Evolutionary conservation across 2,797 vertebrate species (phyloP), one percentile per base, ranked within the genome.

Genomic region (Etheostoma nigrum): DNA sequence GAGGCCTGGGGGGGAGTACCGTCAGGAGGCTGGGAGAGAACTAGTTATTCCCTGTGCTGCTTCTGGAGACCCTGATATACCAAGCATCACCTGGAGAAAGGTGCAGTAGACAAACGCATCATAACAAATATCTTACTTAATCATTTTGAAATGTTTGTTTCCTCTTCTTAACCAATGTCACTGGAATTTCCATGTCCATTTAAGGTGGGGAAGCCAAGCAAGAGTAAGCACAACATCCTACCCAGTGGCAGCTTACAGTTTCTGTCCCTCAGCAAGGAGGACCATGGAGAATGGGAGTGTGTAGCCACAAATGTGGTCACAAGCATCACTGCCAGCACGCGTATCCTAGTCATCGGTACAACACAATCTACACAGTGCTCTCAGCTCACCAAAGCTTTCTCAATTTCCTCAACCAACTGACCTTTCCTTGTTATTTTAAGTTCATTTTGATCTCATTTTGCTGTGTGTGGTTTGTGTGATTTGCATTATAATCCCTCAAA

Each of bases 241-340:
- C 95, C 97, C 65, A 97, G 97, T 7, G 98, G 98, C 93, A 98
- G 96, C 94, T 96, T 99, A 90, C 98, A 99, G 93, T 99, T 99
- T 86, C 91, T 96, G 82, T 98, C 98, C 80, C 96, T 99, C 91
- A 97, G 97, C 94, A 99, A 99, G 94, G 98, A 99, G 69, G 98
- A 99, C 95, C 98, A 99, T 0, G 98, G 98, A 91, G 97, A 99
- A 92, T 99, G 98, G 98, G 98, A 99, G 95, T 99, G 98, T 84
- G 93, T 99, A 7, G 98, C 98, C 92, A 98, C 97, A 93, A 99
- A 99, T 53, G 96, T 99, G 78, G 98, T 99, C 90, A 98, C 98
- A 10, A 99, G 97, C 97, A 98, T 99, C 96, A 99, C 98, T 96
- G 98, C 98, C 97, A 99, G 97, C 95, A 99, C 98, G 62, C 97